Conservation (phyloP, 2,888 invertebrate genomes). For the Platycheirus rosarum region DNA sequence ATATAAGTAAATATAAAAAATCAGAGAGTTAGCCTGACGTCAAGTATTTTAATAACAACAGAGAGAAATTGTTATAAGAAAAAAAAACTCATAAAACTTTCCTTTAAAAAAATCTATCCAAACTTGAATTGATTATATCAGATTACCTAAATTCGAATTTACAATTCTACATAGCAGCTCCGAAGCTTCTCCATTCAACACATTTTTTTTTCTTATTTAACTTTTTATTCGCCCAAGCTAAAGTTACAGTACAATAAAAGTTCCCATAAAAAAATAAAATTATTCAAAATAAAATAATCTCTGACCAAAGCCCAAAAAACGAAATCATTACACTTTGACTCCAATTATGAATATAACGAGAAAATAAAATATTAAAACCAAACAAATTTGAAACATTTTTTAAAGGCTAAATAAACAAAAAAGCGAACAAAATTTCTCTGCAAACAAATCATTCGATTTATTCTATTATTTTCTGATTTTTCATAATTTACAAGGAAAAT, state of each 20-base stretch:
- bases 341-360: conserved; percentile 51
- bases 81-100: conserved; percentile 26
- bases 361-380: conserved; percentile 25
- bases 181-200: conserved; percentile 6
- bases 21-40: conserved; percentile 12
- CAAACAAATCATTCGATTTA: too few relatives aligned
- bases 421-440: too few relatives aligned
- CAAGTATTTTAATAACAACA: conserved; percentile 32
- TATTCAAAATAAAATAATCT: conserved; percentile 38
- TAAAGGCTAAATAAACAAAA: too few relatives aligned
- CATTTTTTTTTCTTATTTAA: neutral
- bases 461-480: too few relatives aligned
- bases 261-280: conserved; percentile 46
- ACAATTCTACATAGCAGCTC: conserved; percentile 10
- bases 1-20: neutral
- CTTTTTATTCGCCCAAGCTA: conserved; percentile 20
- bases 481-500: conserved; percentile 34
- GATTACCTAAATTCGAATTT: conserved; percentile 36
- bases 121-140: conserved; percentile 34
- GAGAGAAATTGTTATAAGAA: conserved; percentile 20
- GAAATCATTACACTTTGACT: conserved; percentile 51
- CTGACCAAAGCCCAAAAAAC: conserved; percentile 40
- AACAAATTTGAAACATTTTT: conserved; percentile 18
- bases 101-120: conserved; percentile 28
- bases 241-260: conserved; percentile 39